Percentiles rank a stretch among this genome's conserved stretches.
Conservation (phyloP, 2,888 invertebrate genomes). For the Pelosia muscerda region DNA sequence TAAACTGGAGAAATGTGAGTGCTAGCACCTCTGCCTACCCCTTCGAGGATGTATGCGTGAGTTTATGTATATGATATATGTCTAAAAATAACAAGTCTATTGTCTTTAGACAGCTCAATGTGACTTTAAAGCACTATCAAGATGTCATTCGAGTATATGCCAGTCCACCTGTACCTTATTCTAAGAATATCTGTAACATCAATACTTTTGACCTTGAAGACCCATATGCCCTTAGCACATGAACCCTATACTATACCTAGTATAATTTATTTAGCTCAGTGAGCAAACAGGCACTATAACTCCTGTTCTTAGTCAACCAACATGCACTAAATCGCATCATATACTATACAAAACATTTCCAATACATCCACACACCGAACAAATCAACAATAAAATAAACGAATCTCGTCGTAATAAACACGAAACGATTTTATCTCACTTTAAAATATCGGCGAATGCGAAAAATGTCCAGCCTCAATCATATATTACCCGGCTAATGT, state of each 20-base stretch:
- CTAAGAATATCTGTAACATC: too few relatives aligned
- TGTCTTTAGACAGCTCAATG: too few relatives aligned
- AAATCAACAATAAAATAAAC: slow-evolving; percentile 58
- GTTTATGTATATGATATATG: too few relatives aligned
- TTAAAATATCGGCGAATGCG: slow-evolving; percentile 76
- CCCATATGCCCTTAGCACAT: too few relatives aligned
- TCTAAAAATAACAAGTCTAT: too few relatives aligned
- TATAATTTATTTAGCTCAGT: neutral
- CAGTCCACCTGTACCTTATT: too few relatives aligned
- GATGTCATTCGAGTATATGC: too few relatives aligned
- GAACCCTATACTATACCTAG: neutral
- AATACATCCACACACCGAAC: slow-evolving; percentile 33
- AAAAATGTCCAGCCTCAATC: slow-evolving; percentile 73
- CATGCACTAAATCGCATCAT: neutral
- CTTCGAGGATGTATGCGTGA: too few relatives aligned
- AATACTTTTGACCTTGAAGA: too few relatives aligned
- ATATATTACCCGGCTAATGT: slow-evolving; percentile 79
- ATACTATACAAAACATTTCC: neutral
- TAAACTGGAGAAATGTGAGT: too few relatives aligned
- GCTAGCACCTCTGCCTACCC: too few relatives aligned
- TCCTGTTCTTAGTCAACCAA: neutral
- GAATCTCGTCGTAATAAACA: slow-evolving; percentile 68
- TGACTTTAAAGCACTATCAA: too few relatives aligned
- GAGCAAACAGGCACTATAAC: neutral
- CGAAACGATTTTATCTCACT: slow-evolving; percentile 71